A percentile compares a stretch with the other conserved stretches of the same genome.
These are phyloP conservation scores for Apamea sordens DNA, from an alignment of 2,888 invertebrate genomes.

Conservation along the genomic window DNA sequence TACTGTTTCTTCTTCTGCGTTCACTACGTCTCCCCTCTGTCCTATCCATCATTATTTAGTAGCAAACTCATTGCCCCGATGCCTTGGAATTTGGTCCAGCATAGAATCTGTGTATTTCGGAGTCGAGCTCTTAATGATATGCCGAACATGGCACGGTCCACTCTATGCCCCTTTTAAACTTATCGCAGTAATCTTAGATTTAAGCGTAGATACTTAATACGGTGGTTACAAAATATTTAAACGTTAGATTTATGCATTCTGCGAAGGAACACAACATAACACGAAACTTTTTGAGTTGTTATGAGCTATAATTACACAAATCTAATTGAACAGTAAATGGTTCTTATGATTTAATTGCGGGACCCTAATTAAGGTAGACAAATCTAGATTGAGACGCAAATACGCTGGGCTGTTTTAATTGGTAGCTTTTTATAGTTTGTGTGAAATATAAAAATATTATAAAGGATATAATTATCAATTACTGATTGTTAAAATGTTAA, in stretches of 20 bases:
- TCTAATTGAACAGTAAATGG: slow-evolving; percentile 28
- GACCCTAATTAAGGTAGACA: slow-evolving; percentile 43
- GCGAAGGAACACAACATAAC: slow-evolving; percentile 27
- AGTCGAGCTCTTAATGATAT: slow-evolving; percentile 52
- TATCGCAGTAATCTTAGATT: slow-evolving; percentile 56
- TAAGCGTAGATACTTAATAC: slow-evolving; percentile 51
- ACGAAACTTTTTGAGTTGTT: slow-evolving; percentile 34
- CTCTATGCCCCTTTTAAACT: slow-evolving; percentile 56
- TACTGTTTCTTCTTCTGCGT: background rate
- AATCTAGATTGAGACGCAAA: slow-evolving; percentile 45
- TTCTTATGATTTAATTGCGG: slow-evolving; percentile 41
- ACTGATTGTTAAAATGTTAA: slow-evolving; percentile 4
- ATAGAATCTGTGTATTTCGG: slow-evolving; percentile 46
- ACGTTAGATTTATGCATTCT: slow-evolving; percentile 52
- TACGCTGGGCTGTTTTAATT: slow-evolving; percentile 44
- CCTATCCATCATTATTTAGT: slow-evolving; percentile 21
- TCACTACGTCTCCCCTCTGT: background rate
- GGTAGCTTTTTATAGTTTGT: slow-evolving; percentile 33
- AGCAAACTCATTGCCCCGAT: slow-evolving; percentile 18
- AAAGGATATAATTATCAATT: slow-evolving; percentile 18
- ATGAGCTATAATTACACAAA: slow-evolving; percentile 14
- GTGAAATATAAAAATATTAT: slow-evolving; percentile 31
- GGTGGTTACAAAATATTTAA: slow-evolving; percentile 61
- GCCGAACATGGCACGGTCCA: slow-evolving; percentile 58
- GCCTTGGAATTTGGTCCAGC: slow-evolving; percentile 46